A percentile compares a stretch with the other conserved stretches of the same genome.
Conservation (phyloP, 2,797 vertebrate species). For the Rhabdomys pumilio region DNA sequence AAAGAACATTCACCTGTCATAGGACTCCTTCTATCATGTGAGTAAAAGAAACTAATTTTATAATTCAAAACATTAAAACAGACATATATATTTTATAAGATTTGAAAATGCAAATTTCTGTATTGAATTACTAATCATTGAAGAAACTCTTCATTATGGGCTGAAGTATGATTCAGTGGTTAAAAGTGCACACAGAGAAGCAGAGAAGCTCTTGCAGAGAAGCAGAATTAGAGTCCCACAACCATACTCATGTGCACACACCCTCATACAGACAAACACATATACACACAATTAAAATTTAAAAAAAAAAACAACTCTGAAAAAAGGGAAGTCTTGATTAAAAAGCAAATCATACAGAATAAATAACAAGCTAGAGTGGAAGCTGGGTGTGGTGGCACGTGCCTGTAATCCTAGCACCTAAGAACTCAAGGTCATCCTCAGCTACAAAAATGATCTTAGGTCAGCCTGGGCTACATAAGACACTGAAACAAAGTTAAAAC, state of each 20-base stretch:
- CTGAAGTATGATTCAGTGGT: background rate
- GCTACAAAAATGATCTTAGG: background rate
- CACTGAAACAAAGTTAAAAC: background rate
- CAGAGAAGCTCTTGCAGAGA: background rate
- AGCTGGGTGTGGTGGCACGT: background rate
- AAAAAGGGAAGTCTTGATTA: background rate
- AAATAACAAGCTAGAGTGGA: background rate
- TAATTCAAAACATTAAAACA: conserved; percentile 53
- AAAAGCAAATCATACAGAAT: background rate
- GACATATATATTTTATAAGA: conserved; percentile 5
- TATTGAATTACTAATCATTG: background rate
- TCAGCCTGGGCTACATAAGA: background rate
- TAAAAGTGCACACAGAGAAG: background rate
- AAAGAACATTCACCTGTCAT: background rate
- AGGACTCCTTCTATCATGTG: conserved; percentile 34
- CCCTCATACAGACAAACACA: background rate
- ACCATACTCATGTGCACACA: background rate
- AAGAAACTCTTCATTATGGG: conserved; percentile 49
- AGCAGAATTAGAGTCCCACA: background rate
- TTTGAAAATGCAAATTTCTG: background rate
- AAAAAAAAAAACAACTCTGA: background rate
- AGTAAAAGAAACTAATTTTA: background rate
- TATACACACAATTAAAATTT: background rate
- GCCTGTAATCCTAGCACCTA: background rate
- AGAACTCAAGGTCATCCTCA: background rate